Evolutionary conservation across 2,888 invertebrate species (phyloP).

Genomic region (Heliconius charithonia): DNA sequence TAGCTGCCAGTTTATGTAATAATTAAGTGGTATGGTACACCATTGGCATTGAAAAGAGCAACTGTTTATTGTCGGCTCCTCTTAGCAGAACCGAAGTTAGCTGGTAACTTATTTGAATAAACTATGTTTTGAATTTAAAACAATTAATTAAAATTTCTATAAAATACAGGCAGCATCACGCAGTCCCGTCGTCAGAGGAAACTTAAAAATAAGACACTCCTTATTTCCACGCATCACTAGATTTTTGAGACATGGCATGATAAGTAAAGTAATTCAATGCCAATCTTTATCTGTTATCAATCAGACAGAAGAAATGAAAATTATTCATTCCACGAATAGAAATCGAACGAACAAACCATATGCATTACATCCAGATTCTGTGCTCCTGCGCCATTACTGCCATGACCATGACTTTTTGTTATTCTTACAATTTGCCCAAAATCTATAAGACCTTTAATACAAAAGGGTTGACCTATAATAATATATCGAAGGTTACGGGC

Average conservation of each 20-base stretch:
- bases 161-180: too few species aligned
- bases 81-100: too few species aligned
- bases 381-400: neutral
- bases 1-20: too few species aligned
- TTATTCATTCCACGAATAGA: neutral
- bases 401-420: neutral
- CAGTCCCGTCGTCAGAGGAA: neutral
- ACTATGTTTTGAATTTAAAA: too few species aligned
- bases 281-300: neutral
- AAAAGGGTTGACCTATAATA: slow-evolving; percentile 19
- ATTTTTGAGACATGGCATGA: neutral
- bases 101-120: too few species aligned
- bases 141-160: too few species aligned
- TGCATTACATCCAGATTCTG: neutral
- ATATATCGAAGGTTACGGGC: neutral
- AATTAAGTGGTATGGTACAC: too few species aligned
- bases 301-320: neutral
- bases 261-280: neutral
- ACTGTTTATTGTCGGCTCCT: too few species aligned
- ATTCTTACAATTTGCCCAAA: neutral
- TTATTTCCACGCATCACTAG: neutral
- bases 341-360: neutral
- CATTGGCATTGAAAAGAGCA: too few species aligned
- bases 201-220: neutral
- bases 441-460: neutral